Evolutionary conservation across 2,888 invertebrate genomes (phyloP), one percentile per base, ranked within the genome.

Genomic region (Monopis laevigella): DNA sequence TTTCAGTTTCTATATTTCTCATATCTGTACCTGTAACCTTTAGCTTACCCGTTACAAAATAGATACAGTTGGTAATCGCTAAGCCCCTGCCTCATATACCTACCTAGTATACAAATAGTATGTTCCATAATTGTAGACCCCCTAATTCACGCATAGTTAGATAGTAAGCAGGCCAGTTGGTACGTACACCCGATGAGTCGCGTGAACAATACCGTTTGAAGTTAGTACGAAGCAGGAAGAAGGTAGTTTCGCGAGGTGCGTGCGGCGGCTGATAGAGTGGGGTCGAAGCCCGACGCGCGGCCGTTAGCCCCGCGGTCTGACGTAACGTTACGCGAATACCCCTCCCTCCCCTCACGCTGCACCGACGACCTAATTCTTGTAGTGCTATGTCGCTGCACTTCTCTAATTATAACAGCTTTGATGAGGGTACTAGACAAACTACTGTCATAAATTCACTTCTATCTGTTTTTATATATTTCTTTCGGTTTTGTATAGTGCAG

Each of bases 311-410:
- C 8, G n/a, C 35, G 17, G 19, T 19, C 75, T 80, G 78, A 80
- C 80, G 78, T 78, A 80, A 80, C 69, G 66, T 75, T 74, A 75
- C 70, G 78, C 77, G 75, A 73, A 77, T 75, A 73, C 74, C 73
- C 59, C 64, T 59, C 58, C 51, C 55, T 55, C 59, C 39, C 12
- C 34, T 55, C 55, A 54, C 53, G 35, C 41, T 40, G 29, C 55
- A 62, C 56, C 62, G 56, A 52, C 77, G 78, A 77, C 78, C 78
- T 58, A 78, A 77, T 80, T 80, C 77, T 73, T 73, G 62, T 59
- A 67, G 72, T 75, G 75, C 69, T 72, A 73, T 72, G 73, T 65
- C 63, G 62, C 67, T 71, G 65, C 72, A 73, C 73, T 73, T 67
- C 68, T 66, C 71, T 78, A 75, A 77, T 75, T 75, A 75, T 74